Base-by-base conservation (phyloP, 2,113 vertebrate genomes). In the Percina caprodes region DNA sequence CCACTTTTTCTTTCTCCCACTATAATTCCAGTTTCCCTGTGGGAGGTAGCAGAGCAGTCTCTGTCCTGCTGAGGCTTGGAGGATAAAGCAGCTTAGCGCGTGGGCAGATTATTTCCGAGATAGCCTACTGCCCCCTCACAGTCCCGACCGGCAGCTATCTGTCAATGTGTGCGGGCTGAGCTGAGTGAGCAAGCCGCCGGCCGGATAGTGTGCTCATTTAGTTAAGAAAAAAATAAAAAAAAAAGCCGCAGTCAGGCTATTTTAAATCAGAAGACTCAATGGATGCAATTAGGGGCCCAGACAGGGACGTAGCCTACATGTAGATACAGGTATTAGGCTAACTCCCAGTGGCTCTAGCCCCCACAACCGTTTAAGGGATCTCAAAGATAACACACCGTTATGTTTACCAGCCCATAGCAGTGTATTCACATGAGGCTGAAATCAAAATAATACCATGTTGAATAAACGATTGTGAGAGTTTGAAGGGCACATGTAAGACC, bases 91-190 rank as follows among this genome's bases (percentile, higher is more conserved):
- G 92, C 77, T 94, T 94, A 94, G 84, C 77, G 89, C 89, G 91
- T 91, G 88, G 92, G 80, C 90, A 93, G 93, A 94, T 94, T 94
- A 94, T 90, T 91, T 91, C 92, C 74, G 85, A 91, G 92, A 92
- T 86, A 90, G 90, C 76, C 91, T 87, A 10, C 18, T 4, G 4
- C 30, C 30, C 30, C 79, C 79, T 86, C 84, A n/a, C 67, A 63
- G 75, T 77, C 79, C 85, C 54, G 84, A 79, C 81, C 54, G 45
- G 85, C 85, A 74, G 10, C 86, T 85, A 45, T 85, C 65, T 85
- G 77, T 85, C 77, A 61, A 15, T 52, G 79, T 23, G 83, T 60
- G 62, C 80, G 45, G 46, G 80, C 66, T 73, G 74, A 83, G 79
- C 65, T 76, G 76, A 79, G 78, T 49, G 73, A 72, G 66, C 69